Evolutionary conservation across 2,888 invertebrate species (phyloP), one percentile per base, ranked within the genome.

Genomic region (Mellilla xanthometata): DNA sequence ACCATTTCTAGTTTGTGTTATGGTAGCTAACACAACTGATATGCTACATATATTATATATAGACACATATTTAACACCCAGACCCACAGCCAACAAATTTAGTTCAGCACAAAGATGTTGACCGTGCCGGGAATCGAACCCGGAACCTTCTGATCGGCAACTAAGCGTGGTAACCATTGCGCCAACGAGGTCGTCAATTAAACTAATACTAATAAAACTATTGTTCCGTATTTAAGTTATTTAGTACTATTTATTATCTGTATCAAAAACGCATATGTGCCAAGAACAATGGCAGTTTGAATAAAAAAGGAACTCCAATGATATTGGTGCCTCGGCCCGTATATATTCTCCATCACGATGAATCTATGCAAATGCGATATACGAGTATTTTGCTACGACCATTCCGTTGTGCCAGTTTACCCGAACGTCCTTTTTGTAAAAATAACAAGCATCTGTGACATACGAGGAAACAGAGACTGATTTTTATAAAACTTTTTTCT

Each of bases 301-400:
- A 28, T 19, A 24, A 34, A 34, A 44, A 32, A 33, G 15, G 9
- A 30, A 34, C 38, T 13, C 32, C 34, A 39, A 42, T 51, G 46
- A 40, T 46, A 46, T 49, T 43, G 32, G 46, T 12, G 41, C 30
- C 4, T 6, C 15, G n/a, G 15, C 26, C 19, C 39, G 39, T 40
- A 54, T 42, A 54, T 47, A 51, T 45, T 49, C 36, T 30, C 30
- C 43, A 45, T 52, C 28, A 13, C 30, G 36, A 40, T 52, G 47
- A 48, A 50, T 49, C 49, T 52, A 54, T 47, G 44, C 42, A 48
- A 52, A 55, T 48, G 31, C n/a, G 38, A 42, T 36, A 44, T 36
- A 44, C 44, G n/a, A n/a, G n/a, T n/a, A n/a, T 39, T 44, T 38
- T 49, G 40, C 30, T 30, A 42, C 28, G 36, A 34, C 36, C 43